Conservation (phyloP, 2,113 vertebrate species). For the Sclerurus mexicanus region DNA sequence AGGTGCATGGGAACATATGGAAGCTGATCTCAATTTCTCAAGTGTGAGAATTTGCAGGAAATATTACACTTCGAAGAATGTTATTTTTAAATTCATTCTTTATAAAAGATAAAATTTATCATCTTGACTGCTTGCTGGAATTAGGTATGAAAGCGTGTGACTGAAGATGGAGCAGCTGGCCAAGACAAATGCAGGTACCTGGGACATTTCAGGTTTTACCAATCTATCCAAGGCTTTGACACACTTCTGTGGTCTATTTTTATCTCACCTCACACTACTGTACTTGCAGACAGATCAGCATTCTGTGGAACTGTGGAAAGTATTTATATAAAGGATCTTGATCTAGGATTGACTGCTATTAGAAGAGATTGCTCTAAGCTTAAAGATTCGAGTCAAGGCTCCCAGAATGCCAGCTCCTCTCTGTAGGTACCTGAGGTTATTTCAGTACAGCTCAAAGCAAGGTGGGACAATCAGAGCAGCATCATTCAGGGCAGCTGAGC, state of each 20-base stretch:
- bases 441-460: not conserved
- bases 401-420: not conserved
- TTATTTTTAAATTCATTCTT: not conserved
- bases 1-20: not conserved
- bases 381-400: constrained; percentile 13
- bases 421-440: not conserved
- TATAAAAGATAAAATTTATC: not conserved
- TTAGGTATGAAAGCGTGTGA: not conserved
- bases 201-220: not conserved
- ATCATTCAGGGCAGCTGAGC: not conserved
- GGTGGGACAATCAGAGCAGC: not conserved
- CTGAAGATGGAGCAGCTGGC: not conserved
- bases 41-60: not conserved
- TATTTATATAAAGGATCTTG: constrained; percentile 63
- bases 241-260: constrained; percentile 52
- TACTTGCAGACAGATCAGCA: constrained; percentile 43
- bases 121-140: not conserved
- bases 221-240: not conserved
- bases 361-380: constrained; percentile 59
- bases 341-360: constrained; percentile 66
- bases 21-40: not conserved
- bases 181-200: not conserved
- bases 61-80: not conserved
- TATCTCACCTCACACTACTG: constrained; percentile 42
- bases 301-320: constrained; percentile 39